Conservation (phyloP, 1,140 invertebrate species). For the Drosophila nasuta region DNA sequence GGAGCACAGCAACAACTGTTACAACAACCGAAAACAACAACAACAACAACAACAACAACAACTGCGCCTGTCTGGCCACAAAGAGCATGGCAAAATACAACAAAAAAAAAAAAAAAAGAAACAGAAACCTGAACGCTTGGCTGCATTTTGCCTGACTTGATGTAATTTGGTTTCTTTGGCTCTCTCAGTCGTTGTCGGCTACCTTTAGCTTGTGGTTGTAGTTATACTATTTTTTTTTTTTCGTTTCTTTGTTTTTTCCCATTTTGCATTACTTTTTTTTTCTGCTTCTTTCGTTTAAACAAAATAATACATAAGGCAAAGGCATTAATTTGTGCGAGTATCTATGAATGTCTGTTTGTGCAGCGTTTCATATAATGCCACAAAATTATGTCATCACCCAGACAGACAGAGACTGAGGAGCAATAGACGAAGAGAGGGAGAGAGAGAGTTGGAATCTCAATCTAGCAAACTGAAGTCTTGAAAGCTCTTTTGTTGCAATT, state of each 20-base stretch:
- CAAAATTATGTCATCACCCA: conserved; percentile 65
- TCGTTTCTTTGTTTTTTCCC: background rate
- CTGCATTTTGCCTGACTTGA: conserved; percentile 79
- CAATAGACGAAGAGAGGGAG: background rate
- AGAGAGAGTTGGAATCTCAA: too few relatives aligned
- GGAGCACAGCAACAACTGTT: conserved; percentile 48
- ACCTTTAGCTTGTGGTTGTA: conserved; percentile 20
- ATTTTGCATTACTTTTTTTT: conserved; percentile 23
- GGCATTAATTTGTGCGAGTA: conserved; percentile 62
- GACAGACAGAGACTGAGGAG: background rate
- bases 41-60: conserved; percentile 31
- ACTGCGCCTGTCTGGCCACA: conserved; percentile 70
- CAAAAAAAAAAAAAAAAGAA: conserved; percentile 36
- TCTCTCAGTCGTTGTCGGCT: conserved; percentile 42
- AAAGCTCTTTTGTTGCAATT: conserved; percentile 1
- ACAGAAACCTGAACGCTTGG: conserved; percentile 66
- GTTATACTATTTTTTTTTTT: conserved; percentile 3
- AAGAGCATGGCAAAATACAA: conserved; percentile 66
- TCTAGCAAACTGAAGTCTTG: conserved; percentile 9
- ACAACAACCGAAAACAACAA: conserved; percentile 22
- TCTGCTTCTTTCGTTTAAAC: conserved; percentile 31
- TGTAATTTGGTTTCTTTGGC: conserved; percentile 72
- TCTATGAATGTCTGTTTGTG: background rate
- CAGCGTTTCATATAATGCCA: conserved; percentile 21
- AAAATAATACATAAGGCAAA: conserved; percentile 53